Percentiles rank a stretch among this genome's conserved stretches.
These are phyloP conservation scores for Scaptodrosophila lebanonensis DNA, from an alignment of 1,140 invertebrate species.

Conservation along the genomic window DNA sequence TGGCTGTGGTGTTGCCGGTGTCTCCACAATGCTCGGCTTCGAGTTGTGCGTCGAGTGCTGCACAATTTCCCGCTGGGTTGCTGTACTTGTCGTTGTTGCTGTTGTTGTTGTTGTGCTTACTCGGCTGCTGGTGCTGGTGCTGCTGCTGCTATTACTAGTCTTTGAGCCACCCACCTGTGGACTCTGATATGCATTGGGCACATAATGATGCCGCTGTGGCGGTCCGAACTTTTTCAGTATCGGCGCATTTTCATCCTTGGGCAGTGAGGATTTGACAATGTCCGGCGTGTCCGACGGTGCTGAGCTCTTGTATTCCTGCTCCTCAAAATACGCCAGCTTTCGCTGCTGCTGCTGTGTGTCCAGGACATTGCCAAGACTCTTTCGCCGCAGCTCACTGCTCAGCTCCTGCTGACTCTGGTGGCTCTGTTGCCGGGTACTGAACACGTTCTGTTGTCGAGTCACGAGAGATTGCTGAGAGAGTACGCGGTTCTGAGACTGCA, in stretches of 20 bases:
- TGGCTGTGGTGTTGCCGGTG: slow-evolving; percentile 59
- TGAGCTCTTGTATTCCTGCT: slow-evolving; percentile 65
- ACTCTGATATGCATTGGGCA: slow-evolving; percentile 71
- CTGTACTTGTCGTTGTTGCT: slow-evolving; percentile 10
- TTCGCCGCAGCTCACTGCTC: slow-evolving; percentile 49
- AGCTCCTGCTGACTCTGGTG: slow-evolving; percentile 25
- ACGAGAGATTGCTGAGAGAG: too few species aligned
- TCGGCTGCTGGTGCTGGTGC: background rate
- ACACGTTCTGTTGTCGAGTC: slow-evolving; percentile 6
- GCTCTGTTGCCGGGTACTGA: slow-evolving; percentile 1
- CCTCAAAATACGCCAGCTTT: slow-evolving; percentile 8
- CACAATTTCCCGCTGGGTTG: slow-evolving; percentile 15
- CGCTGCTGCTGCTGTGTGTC: slow-evolving; percentile 38
- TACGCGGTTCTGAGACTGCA: background rate
- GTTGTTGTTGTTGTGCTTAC: slow-evolving; percentile 6
- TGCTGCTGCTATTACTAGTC: slow-evolving; percentile 12
- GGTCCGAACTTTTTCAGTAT: slow-evolving; percentile 72
- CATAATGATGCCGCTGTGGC: slow-evolving; percentile 68
- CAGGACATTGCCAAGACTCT: slow-evolving; percentile 59
- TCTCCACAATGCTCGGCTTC: slow-evolving; percentile 64
- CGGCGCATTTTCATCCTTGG: slow-evolving; percentile 63
- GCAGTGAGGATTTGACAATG: slow-evolving; percentile 72
- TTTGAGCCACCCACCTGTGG: slow-evolving; percentile 41
- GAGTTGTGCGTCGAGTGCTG: slow-evolving; percentile 24
- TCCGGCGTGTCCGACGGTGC: slow-evolving; percentile 68